These are phyloP conservation scores for Dichetophora obliterata DNA, from an alignment of 2,888 invertebrate species.

Conservation along the genomic window DNA sequence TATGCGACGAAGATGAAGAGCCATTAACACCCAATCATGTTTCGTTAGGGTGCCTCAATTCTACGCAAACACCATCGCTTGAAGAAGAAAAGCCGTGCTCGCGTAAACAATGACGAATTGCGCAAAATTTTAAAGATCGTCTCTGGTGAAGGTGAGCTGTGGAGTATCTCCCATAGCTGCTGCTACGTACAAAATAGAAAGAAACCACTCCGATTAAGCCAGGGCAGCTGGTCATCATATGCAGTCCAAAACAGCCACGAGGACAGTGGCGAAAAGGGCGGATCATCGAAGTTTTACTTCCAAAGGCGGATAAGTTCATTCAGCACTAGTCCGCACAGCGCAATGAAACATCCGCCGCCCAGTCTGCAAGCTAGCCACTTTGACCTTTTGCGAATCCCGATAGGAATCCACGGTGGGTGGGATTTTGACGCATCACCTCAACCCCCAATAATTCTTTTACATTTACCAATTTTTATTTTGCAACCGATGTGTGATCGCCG, in stretches of 20 bases:
- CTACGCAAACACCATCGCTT: conserved; percentile 36
- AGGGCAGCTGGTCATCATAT: too few relatives aligned
- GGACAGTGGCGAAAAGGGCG: conserved; percentile 2
- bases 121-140: not conserved
- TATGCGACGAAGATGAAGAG: conserved; percentile 37
- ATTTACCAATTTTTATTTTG: too few relatives aligned
- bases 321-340: not conserved
- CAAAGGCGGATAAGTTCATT: not conserved
- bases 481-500: too few relatives aligned
- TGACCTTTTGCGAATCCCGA: not conserved
- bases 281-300: not conserved
- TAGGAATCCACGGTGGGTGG: not conserved
- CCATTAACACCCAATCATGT: conserved; percentile 47
- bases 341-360: conserved; percentile 15
- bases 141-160: not conserved
- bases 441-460: too few relatives aligned
- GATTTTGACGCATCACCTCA: too few relatives aligned
- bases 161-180: too few relatives aligned
- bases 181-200: too few relatives aligned
- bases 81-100: conserved; percentile 29
- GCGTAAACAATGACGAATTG: conserved; percentile 40
- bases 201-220: too few relatives aligned
- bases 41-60: conserved; percentile 39
- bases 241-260: not conserved
- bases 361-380: conserved; percentile 8